A percentile compares a stretch with the other conserved stretches of the same genome.
Evolutionary conservation across 2,888 invertebrate species (phyloP).

Genomic region (Sphecodes monilicornis): DNA sequence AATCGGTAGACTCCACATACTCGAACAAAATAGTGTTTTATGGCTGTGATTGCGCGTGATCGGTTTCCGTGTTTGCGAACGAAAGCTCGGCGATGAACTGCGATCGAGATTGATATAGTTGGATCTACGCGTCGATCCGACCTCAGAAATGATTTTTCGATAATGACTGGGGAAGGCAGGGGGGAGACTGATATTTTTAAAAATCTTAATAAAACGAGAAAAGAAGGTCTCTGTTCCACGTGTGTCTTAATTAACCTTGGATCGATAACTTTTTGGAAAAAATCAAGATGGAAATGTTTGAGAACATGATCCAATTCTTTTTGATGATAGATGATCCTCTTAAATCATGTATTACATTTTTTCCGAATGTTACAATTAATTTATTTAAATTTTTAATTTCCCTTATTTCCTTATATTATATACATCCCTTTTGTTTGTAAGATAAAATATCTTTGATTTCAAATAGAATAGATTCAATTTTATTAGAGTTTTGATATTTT

Average conservation of each 20-base stretch:
- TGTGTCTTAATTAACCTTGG: neutral
- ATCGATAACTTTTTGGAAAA: neutral
- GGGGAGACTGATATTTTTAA: neutral
- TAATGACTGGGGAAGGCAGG: neutral
- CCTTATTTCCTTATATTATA: too few relatives aligned
- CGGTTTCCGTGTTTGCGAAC: constrained; percentile 1
- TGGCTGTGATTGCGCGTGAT: constrained; percentile 23
- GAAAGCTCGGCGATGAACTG: neutral
- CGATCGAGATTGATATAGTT: constrained; percentile 4
- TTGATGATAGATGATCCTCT: neutral
- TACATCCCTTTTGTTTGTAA: neutral
- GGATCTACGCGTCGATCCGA: neutral
- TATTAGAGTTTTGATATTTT: neutral
- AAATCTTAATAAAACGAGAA: neutral
- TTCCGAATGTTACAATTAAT: neutral
- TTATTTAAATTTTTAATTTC: too few relatives aligned
- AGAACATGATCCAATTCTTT: too few relatives aligned
- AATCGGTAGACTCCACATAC: constrained; percentile 41
- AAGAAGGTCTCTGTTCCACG: neutral
- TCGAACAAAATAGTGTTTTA: constrained; percentile 30
- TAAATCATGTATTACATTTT: neutral
- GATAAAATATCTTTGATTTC: neutral
- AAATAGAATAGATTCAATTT: neutral
- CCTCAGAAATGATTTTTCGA: neutral
- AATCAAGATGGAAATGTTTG: too few relatives aligned